These are phyloP conservation scores for Spheniscus humboldti DNA, from an alignment of 2,797 vertebrate species.

Conservation along the genomic window DNA sequence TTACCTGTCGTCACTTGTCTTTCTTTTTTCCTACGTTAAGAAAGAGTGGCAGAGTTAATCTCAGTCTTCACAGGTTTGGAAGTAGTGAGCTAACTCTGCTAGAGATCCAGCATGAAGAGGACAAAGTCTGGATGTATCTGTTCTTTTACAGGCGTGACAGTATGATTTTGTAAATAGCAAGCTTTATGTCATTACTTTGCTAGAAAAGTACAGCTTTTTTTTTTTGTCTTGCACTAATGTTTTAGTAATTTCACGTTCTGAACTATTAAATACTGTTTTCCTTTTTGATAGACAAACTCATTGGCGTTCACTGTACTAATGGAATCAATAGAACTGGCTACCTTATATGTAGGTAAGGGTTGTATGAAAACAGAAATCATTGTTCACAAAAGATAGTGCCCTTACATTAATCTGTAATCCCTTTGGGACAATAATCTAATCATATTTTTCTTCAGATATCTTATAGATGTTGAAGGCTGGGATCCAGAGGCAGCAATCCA, in stretches of 20 bases:
- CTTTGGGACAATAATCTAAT: background rate
- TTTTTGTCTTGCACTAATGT: background rate
- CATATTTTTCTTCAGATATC: slow-evolving; percentile 59
- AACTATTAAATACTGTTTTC: slow-evolving; percentile 2
- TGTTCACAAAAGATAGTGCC: background rate
- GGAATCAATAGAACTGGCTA: slow-evolving; percentile 77
- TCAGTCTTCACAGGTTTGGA: background rate
- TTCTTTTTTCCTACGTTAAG: background rate
- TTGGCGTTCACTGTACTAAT: slow-evolving; percentile 74
- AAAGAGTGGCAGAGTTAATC: background rate
- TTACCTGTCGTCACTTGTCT: background rate
- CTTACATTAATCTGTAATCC: background rate
- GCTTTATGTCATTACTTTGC: background rate
- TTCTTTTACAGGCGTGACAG: background rate
- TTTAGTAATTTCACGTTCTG: background rate
- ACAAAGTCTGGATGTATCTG: background rate
- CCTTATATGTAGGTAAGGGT: slow-evolving; percentile 75
- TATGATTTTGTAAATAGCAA: slow-evolving; percentile 4
- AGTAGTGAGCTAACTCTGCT: background rate
- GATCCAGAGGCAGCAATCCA: slow-evolving; percentile 68
- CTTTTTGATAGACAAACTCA: slow-evolving; percentile 70
- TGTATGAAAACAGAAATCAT: background rate
- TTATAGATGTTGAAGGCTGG: slow-evolving; percentile 76
- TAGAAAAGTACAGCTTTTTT: background rate
- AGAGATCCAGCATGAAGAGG: background rate